phyloP scores from a whole-genome alignment of 2,888 invertebrate genomes.

The Netelia fuscicornis region DNA sequence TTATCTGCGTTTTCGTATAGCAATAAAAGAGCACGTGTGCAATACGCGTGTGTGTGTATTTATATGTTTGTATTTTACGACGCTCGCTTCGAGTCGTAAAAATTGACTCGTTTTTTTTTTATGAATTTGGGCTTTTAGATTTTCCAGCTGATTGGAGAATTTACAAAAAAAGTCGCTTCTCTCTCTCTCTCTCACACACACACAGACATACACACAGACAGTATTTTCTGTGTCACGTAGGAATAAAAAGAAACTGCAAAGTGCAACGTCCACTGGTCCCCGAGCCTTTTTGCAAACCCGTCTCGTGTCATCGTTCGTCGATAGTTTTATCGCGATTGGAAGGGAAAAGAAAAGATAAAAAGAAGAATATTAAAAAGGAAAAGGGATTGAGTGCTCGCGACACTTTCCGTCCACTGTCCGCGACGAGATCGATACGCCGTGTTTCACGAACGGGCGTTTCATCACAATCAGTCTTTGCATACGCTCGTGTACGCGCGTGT shows the following conservation, averaged over 20 bases:
- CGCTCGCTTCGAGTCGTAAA: slow-evolving; percentile 34
- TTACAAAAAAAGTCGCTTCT: slow-evolving; percentile 26
- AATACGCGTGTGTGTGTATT: not conserved
- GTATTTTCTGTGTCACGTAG: slow-evolving; percentile 12
- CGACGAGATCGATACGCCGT: slow-evolving; percentile 43
- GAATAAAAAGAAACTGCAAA: slow-evolving; percentile 44
- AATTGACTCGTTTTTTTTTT: slow-evolving; percentile 12
- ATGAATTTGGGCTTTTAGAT: not conserved
- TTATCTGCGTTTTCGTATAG: slow-evolving; percentile 21
- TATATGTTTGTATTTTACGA: not conserved
- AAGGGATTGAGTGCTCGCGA: slow-evolving; percentile 47
- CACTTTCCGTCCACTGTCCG: slow-evolving; percentile 12
- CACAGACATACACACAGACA: slow-evolving; percentile 8
- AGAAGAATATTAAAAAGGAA: slow-evolving; percentile 36
- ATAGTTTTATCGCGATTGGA: slow-evolving; percentile 32
- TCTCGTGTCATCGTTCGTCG: slow-evolving; percentile 30
- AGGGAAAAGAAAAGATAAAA: slow-evolving; percentile 25
- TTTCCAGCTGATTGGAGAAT: slow-evolving; percentile 7
- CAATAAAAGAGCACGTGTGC: slow-evolving; percentile 20
- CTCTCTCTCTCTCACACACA: slow-evolving; percentile 32
- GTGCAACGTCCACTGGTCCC: slow-evolving; percentile 36
- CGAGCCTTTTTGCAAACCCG: slow-evolving; percentile 41
- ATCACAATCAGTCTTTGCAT: slow-evolving; percentile 52
- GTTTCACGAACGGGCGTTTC: slow-evolving; percentile 2
- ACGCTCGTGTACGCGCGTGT: slow-evolving; percentile 43